Conservation (phyloP, 2,888 invertebrate species). For the Ennomos fuscantarius region DNA sequence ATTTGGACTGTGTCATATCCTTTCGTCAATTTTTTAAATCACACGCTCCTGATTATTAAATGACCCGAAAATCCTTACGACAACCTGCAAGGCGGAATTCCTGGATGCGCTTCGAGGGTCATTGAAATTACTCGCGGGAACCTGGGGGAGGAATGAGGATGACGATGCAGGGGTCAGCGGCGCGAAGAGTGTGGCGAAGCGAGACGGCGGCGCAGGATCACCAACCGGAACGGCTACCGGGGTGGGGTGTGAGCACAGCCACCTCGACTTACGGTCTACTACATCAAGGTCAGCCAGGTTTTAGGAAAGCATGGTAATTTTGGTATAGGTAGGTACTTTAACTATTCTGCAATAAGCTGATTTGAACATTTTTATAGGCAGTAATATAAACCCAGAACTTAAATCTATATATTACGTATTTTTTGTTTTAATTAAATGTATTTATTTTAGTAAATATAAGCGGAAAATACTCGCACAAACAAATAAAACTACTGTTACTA, state of each 20-base stretch:
- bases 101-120: constrained; percentile 25
- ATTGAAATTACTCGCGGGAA: constrained; percentile 24
- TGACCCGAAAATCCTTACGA: constrained; percentile 51
- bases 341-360: no score
- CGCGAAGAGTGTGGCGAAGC: constrained; percentile 59
- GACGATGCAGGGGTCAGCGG: constrained; percentile 54
- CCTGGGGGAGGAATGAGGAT: constrained; percentile 31
- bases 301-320: constrained; percentile 6
- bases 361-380: no score
- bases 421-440: no score
- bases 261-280: constrained; percentile 31
- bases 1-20: no score
- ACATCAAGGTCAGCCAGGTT: constrained; percentile 44
- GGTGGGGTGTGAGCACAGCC: constrained; percentile 58
- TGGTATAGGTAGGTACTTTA: no score
- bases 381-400: no score
- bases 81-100: constrained; percentile 41
- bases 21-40: not conserved
- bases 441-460: no score
- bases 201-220: constrained; percentile 58
- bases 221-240: constrained; percentile 59
- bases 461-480: no score
- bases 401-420: no score
- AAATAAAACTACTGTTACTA: no score
- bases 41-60: constrained; percentile 40